Conservation (phyloP, 2,888 invertebrate species). For the Euclidia mi region DNA sequence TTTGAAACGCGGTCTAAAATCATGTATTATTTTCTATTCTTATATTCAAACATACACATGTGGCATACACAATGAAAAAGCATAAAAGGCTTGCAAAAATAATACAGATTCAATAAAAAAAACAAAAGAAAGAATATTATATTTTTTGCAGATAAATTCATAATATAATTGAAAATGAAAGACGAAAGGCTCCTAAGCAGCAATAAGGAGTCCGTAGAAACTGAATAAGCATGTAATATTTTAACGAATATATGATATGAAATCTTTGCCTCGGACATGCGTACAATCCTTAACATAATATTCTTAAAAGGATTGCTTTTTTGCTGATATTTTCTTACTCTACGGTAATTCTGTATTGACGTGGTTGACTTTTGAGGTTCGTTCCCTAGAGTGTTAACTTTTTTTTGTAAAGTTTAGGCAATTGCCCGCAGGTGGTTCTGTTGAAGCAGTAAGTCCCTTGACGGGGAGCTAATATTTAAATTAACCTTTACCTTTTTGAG, state of each 20-base stretch:
- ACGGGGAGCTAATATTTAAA: neutral
- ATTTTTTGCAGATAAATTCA: neutral
- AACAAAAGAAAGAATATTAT: neutral
- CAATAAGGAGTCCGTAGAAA: neutral
- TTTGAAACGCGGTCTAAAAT: neutral
- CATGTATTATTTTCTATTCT: neutral
- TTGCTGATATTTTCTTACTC: neutral
- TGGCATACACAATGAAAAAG: too few species aligned
- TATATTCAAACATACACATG: too few species aligned
- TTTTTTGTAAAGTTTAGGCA: too few species aligned
- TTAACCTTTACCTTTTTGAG: too few species aligned
- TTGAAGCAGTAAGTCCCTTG: too few species aligned
- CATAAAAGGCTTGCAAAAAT: too few species aligned
- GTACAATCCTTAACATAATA: conserved; percentile 4
- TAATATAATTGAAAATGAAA: neutral
- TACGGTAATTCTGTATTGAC: conserved; percentile 1
- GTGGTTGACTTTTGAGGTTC: conserved; percentile 2
- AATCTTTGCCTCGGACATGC: neutral
- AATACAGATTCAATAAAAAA: neutral
- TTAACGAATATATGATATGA: conserved; percentile 15
- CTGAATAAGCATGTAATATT: conserved; percentile 6
- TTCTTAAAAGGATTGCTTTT: conserved; percentile 9
- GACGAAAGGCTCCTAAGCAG: neutral
- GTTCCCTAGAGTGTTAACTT: neutral
- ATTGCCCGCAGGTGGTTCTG: neutral